A percentile compares a stretch with the other conserved stretches of the same genome.
Evolutionary conservation across 2,797 vertebrate genomes (phyloP).

Genomic region (Chaunax sp.): DNA sequence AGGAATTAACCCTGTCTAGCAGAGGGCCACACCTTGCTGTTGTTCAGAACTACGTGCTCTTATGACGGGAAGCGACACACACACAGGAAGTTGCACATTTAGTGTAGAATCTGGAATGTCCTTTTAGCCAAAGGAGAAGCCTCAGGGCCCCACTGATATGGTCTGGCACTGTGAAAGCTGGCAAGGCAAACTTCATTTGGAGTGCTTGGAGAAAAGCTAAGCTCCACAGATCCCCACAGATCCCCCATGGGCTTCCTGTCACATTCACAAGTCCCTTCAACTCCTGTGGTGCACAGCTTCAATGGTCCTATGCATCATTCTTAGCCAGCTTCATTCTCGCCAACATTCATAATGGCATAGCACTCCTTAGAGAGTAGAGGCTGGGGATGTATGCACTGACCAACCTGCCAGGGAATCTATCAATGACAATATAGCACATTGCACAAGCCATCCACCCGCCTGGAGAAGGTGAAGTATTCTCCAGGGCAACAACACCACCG

Average conservation of each 20-base stretch:
- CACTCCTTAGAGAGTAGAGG: conserved; percentile 66
- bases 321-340: conserved; percentile 60
- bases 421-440: conserved; percentile 79
- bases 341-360: conserved; percentile 68
- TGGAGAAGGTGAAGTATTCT: conserved; percentile 59
- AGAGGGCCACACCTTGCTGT: conserved; percentile 56
- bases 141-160: conserved; percentile 48
- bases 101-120: conserved; percentile 58
- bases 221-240: conserved; percentile 54
- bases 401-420: conserved; percentile 71
- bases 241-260: conserved; percentile 68
- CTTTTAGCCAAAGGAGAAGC: conserved; percentile 54
- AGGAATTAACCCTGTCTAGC: conserved; percentile 71
- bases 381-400: conserved; percentile 61
- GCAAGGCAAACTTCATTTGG: conserved; percentile 60
- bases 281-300: conserved; percentile 65
- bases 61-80: conserved; percentile 64
- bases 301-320: conserved; percentile 73
- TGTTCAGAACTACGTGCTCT: conserved; percentile 61
- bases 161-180: conserved; percentile 49
- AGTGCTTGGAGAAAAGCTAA: conserved; percentile 48
- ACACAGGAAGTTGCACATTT: conserved; percentile 71
- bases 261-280: conserved; percentile 64
- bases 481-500: conserved; percentile 53
- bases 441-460: conserved; percentile 47